Base-by-base conservation (phyloP, 23 tunicate species). In the Phallusia fumigata region DNA sequence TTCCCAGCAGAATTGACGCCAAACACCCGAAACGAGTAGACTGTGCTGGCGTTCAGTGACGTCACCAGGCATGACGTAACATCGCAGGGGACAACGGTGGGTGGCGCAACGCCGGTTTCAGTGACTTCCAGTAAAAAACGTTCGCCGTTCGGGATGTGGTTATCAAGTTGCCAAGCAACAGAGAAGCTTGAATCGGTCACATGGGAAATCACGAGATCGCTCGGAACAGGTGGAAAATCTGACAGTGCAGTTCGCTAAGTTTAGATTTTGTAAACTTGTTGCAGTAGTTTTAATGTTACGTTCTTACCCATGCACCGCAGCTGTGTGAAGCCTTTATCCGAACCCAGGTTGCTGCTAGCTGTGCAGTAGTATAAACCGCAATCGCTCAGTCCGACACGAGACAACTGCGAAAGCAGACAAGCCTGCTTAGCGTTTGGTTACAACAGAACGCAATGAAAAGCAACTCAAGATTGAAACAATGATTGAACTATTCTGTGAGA, bases 41-140 rank as follows among this genome's bases (percentile, higher is more conserved):
- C 76, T 30, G 91, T 76, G 65, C 82, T 81, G 18, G 83, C 77
- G 82, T 87, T 87, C 32, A 87, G 44, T 36, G 84, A 82, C 64
- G 64, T 64, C 33, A 87, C 30, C 15, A 16, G 31, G 40, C 91
- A 87, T 52, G 83, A 79, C 73, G 83, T 79, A 64, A 52, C 19
- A 3, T 31, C 73, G 52, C 83, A 79, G 15, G 80, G 35, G 18
- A 36, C 49, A 28, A 36, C 33, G 19, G 24, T 6, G 21, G 47
- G 52, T 35, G 30, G 28, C 3, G 8, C 53, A 44, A 3, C 80
- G 28, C 52, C 45, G 35, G 10, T 40, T 28, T 35, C 53, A 5
- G 30, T 18, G 10, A 77, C 53, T 40, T 77, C 80, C 52, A 28
- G 11, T 0, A 35, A 36, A 36, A 77, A 77, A 6, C 22, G 32